A percentile compares a stretch with the other conserved stretches of the same genome.
Evolutionary conservation across 2,113 vertebrate species (phyloP).

Genomic region (Oncorhynchus keta): DNA sequence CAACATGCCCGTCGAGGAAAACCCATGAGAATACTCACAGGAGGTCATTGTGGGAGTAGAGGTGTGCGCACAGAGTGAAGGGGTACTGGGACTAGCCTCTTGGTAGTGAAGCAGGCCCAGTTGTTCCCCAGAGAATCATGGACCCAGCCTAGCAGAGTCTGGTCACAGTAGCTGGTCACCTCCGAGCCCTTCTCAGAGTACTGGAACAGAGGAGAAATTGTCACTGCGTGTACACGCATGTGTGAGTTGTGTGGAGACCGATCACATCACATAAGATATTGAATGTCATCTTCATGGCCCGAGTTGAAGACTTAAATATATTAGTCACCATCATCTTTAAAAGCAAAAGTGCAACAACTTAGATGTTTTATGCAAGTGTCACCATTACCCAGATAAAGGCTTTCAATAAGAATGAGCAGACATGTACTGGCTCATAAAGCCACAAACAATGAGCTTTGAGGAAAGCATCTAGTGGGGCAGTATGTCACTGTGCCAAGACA

Average conservation of each 20-base stretch:
- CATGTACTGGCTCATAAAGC: too few species aligned
- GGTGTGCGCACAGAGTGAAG: conserved; percentile 22
- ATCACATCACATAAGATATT: too few species aligned
- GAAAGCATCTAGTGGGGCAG: too few species aligned
- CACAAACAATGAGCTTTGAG: too few species aligned
- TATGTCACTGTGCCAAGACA: neutral
- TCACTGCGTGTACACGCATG: neutral
- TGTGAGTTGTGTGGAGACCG: neutral
- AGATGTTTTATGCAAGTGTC: too few species aligned
- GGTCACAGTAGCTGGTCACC: conserved; percentile 89
- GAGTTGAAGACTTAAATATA: too few species aligned
- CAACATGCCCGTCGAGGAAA: conserved; percentile 91
- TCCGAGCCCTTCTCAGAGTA: conserved; percentile 77
- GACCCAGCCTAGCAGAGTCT: conserved; percentile 90
- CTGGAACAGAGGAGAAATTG: conserved; percentile 59
- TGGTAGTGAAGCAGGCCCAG: conserved; percentile 92
- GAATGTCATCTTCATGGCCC: too few species aligned
- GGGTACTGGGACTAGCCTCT: conserved; percentile 64
- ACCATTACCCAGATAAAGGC: too few species aligned
- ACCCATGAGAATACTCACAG: neutral
- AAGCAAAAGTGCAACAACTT: too few species aligned
- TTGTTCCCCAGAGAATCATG: conserved; percentile 91
- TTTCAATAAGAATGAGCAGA: too few species aligned
- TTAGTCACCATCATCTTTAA: too few species aligned
- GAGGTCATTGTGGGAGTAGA: conserved; percentile 27